Base-by-base conservation (phyloP, 2,888 invertebrate genomes). In the Drosophila pseudotakahashii region DNA sequence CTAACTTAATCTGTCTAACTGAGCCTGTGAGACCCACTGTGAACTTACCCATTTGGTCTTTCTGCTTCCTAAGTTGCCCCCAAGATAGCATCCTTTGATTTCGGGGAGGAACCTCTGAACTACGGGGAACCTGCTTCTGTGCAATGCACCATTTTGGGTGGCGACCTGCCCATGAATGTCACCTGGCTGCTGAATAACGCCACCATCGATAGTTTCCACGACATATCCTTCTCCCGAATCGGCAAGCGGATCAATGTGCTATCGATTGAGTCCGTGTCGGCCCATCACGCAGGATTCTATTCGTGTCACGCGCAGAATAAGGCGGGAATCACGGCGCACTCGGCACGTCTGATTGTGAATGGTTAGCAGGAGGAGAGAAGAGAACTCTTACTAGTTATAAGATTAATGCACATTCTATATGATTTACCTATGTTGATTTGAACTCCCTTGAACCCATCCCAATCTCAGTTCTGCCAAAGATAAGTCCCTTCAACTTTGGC, bases 401-500 rank as follows among this genome's bases (percentile, higher is more conserved):
- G 44, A 32, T 26, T 16, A 13, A 10, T 5, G 16, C 48, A 34
- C 16, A 34, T 19, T 0, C 26, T 10, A 9, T 32, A 26, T 48
- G 0, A 39, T 48, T 50, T 7, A 7, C 32, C 55, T 58, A 5
- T 26, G 39, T 10, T 64, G 13, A 50, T 74, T 63, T 55, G 2
- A 47, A 37, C 14, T 23, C 10, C 41, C 13, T 36, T 57, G 34
- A 41, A 34, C 30, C 30, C 30, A 11, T 6, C 50, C 53, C 9
- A n/a, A 62, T 62, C 52, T 23, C 30, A 71, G 91, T 90, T 39
- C 88, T 90, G 34, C 91, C 91, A 39, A 91, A 91, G 93, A 94
- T 96, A 89, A 94, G 94, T 90, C 94, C 96, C 77, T 96, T 97
- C 91, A 93, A 94, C 68, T 96, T 97, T 90, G 95, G 95, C 81